phyloP scores from a whole-genome alignment of 23 tunicate species.

The Halocynthia aurantium region DNA sequence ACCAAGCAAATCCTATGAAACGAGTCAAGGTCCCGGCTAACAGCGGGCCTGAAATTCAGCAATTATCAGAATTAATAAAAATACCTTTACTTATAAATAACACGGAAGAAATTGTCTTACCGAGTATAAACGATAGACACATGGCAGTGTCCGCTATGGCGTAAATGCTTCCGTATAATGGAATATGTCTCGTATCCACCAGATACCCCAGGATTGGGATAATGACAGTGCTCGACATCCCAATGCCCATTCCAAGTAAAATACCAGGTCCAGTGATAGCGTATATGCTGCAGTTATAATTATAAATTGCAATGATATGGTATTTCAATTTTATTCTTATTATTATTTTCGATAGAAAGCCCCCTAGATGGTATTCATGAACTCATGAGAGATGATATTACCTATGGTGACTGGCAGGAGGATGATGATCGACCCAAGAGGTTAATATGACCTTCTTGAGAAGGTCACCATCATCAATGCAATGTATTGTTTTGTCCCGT shows the following conservation, averaged over 20 bases:
- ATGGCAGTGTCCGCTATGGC: slow-evolving; percentile 71
- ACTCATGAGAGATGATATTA: too few relatives aligned
- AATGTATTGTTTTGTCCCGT: too few relatives aligned
- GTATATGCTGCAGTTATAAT: slow-evolving; percentile 12
- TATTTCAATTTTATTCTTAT: neutral
- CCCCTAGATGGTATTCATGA: too few relatives aligned
- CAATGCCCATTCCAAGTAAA: slow-evolving; percentile 54
- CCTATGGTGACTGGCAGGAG: too few relatives aligned
- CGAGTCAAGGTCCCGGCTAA: slow-evolving; percentile 39
- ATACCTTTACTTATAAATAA: neutral
- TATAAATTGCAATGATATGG: neutral
- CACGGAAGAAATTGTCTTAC: slow-evolving; percentile 17
- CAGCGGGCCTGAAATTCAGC: slow-evolving; percentile 60
- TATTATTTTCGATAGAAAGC: too few relatives aligned
- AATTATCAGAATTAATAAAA: neutral
- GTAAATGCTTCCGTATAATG: slow-evolving; percentile 77
- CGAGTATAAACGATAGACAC: slow-evolving; percentile 62
- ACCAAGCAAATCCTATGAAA: slow-evolving; percentile 60
- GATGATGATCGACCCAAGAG: too few relatives aligned
- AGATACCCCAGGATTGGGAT: slow-evolving; percentile 64
- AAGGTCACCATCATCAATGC: too few relatives aligned
- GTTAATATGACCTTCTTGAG: too few relatives aligned
- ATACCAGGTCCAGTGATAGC: slow-evolving; percentile 43
- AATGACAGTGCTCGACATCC: slow-evolving; percentile 39
- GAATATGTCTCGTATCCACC: slow-evolving; percentile 66